Evolutionary conservation across 2,797 vertebrate genomes (phyloP), one percentile per base, ranked within the genome.

Genomic region (Acridotheres tristis): DNA sequence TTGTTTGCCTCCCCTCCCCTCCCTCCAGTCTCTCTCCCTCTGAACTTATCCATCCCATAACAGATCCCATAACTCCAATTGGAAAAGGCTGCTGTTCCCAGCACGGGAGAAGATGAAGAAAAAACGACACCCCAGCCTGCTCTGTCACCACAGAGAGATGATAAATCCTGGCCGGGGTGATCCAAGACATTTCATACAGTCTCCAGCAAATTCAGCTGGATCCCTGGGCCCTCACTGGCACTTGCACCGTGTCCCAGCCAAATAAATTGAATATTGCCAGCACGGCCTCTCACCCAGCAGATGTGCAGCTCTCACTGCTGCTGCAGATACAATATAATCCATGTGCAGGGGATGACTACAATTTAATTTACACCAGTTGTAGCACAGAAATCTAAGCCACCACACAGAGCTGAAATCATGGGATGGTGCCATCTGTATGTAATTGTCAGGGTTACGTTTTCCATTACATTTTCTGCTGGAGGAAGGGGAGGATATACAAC

Each of bases 391-490:
- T 43, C 69, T 23, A 90, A 96, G 62, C 82, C 94, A 94, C 89
- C 67, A 68, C 59, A 16, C 67, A 68, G 90, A 87, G 91, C 93
- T 89, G 93, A 89, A 95, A 73, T 80, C 87, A 89, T 16, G 43
- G 55, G 91, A 72, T 5, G 79, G 93, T 94, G 89, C 95, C 96
- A 97, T 94, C 92, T 97, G 96, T 58, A 74, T 85, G 93, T 91
- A 95, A 97, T 96, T 96, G 94, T 93, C 72, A 43, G 72, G 81
- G 95, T 79, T 87, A 90, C 40, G 29, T 96, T 97, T 97, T 97
- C 97, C 95, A 97, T 97, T 93, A 96, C 96, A 38, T 82, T 95
- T 92, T 79, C 92, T 95, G 68, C 88, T 81, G 83, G 54, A 88
- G 86, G 81, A 96, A 83, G 26, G 80, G 75, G 68, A 87, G 48